phyloP scores from a whole-genome alignment of 2,113 vertebrate genomes.

The Silurus glanis region DNA sequence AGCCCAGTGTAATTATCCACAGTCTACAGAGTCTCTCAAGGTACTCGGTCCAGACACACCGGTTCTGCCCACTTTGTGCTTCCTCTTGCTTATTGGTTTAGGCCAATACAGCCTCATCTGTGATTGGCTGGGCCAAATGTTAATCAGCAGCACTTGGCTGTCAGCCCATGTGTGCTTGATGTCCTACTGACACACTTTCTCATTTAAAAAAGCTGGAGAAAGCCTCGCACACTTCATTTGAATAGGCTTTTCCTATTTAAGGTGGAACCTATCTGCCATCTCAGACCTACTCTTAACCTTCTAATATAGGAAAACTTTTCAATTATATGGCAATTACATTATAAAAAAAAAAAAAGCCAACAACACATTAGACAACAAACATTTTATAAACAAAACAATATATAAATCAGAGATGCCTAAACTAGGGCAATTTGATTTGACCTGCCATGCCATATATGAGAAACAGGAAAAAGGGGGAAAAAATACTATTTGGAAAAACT shows the following conservation, averaged over 20 bases:
- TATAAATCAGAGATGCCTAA: not conserved
- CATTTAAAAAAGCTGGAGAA: slow-evolving; percentile 61
- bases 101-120: not conserved
- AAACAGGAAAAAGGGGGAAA: too few species aligned
- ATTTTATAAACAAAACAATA: not conserved
- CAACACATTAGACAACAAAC: too few species aligned
- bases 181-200: slow-evolving; percentile 83
- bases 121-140: slow-evolving; percentile 58
- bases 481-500: too few species aligned
- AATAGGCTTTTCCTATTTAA: slow-evolving; percentile 62
- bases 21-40: not conserved
- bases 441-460: too few species aligned
- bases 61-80: slow-evolving; percentile 51
- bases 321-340: not conserved
- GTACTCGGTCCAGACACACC: slow-evolving; percentile 55
- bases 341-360: not conserved
- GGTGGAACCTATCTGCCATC: slow-evolving; percentile 58
- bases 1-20: not conserved
- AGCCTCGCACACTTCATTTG: slow-evolving; percentile 38
- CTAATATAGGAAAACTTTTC: not conserved
- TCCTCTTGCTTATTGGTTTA: slow-evolving; percentile 60
- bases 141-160: slow-evolving; percentile 61
- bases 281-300: not conserved
- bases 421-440: too few species aligned
- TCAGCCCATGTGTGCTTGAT: slow-evolving; percentile 72